Evolutionary conservation across 64 coral and sea anemone genomes (phyloP).

Genomic region (Montipora sp.): DNA sequence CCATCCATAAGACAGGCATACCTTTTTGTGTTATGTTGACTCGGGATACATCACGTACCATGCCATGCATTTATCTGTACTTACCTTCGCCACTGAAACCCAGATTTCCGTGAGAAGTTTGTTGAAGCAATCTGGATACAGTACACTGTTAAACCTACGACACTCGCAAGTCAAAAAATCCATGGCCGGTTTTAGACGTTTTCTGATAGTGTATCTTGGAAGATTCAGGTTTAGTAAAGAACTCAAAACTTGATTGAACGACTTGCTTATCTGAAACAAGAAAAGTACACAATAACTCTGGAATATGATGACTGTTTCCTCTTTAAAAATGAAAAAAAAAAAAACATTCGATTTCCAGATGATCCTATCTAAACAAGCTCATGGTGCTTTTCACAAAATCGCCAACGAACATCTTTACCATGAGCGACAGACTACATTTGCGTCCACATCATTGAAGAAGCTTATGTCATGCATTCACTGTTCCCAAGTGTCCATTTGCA

Average conservation of each 20-base stretch:
- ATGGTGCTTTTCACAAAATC: no score
- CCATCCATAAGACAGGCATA: no score
- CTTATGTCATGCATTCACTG: no score
- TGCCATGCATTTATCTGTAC: background rate
- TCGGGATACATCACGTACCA: background rate
- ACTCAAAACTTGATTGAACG: constrained; percentile 66
- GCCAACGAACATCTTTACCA: no score
- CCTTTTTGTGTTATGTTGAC: no score
- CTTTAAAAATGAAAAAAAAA: no score
- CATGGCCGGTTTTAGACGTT: constrained; percentile 73
- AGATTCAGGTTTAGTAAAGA: constrained; percentile 60
- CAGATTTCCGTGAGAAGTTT: constrained; percentile 55
- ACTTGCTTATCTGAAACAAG: constrained; percentile 72
- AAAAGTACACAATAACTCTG: background rate
- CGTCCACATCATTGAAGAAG: no score
- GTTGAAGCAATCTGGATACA: constrained; percentile 68
- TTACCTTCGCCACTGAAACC: constrained; percentile 63
- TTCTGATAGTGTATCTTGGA: constrained; percentile 54
- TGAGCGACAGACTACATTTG: no score
- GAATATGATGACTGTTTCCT: no score
- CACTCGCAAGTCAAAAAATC: constrained; percentile 72
- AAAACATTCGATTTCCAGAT: no score
- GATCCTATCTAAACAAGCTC: no score
- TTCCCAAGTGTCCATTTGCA: no score
- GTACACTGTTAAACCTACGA: constrained; percentile 47